Evolutionary conservation across 2,888 invertebrate species (phyloP).

Genomic region (Odiellus spinosus): DNA sequence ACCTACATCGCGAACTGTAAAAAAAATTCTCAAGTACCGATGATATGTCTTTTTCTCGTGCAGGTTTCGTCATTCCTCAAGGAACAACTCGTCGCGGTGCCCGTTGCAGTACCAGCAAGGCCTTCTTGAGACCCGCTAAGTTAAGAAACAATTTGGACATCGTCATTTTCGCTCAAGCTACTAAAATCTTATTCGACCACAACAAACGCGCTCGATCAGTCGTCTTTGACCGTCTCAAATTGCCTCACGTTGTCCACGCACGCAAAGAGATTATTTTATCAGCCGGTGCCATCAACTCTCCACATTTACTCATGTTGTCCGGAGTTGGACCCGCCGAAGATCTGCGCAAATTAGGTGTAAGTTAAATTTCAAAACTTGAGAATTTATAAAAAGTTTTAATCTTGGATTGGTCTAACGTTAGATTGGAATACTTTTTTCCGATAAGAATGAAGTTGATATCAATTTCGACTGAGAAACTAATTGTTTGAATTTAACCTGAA

Average conservation of each 20-base stretch:
- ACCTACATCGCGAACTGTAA: no score
- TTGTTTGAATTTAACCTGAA: neutral
- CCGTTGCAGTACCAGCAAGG: constrained; percentile 74
- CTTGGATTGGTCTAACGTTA: no score
- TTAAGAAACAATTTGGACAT: constrained; percentile 67
- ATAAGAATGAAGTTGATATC: no score
- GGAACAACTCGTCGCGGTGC: constrained; percentile 72
- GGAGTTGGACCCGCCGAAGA: constrained; percentile 68
- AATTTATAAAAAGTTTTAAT: no score
- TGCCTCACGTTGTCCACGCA: constrained; percentile 54
- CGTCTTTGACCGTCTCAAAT: constrained; percentile 57
- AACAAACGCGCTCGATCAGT: constrained; percentile 65
- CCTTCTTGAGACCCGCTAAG: constrained; percentile 63
- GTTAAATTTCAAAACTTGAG: no score
- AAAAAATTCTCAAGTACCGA: no score
- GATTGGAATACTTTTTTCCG: no score
- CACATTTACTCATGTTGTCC: constrained; percentile 82
- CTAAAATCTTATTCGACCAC: constrained; percentile 51
- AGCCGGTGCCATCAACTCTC: constrained; percentile 80
- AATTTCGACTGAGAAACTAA: no score
- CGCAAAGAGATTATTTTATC: constrained; percentile 75
- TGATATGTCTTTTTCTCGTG: neutral
- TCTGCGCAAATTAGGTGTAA: constrained; percentile 38
- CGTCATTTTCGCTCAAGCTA: constrained; percentile 63
- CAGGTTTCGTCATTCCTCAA: constrained; percentile 70